Evolutionary conservation across 2,888 invertebrate genomes (phyloP).

Genomic region (Drosophila suboccidentalis): DNA sequence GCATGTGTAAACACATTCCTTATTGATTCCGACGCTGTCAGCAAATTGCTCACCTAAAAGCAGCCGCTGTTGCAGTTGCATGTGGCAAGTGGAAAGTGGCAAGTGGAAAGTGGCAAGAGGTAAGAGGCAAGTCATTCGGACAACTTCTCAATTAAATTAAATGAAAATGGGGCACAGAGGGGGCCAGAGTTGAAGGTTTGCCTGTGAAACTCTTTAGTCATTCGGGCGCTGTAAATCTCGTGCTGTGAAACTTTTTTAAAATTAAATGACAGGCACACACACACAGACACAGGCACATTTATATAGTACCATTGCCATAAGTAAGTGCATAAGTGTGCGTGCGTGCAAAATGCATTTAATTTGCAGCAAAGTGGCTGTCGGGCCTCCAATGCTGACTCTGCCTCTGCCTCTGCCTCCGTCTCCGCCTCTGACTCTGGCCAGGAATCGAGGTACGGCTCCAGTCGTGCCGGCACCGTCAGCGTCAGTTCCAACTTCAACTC

Average conservation of each 20-base stretch:
- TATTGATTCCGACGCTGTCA: constrained; percentile 52
- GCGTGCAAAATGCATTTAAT: constrained; percentile 77
- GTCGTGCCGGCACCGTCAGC: constrained; percentile 65
- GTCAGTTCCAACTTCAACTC: constrained; percentile 26
- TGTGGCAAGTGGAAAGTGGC: constrained; percentile 2
- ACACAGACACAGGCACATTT: constrained; percentile 38
- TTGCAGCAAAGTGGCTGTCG: constrained; percentile 75
- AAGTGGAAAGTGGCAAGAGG: neutral
- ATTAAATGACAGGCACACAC: constrained; percentile 70
- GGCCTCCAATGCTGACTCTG: constrained; percentile 29
- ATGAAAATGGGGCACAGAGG: constrained; percentile 35
- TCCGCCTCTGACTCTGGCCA: constrained; percentile 22
- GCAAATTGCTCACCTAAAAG: constrained; percentile 29
- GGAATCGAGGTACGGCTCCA: constrained; percentile 68
- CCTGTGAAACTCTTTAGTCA: constrained; percentile 44
- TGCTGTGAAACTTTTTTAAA: constrained; percentile 70
- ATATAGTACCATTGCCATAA: constrained; percentile 40
- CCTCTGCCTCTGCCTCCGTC: no score
- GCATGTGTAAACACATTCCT: constrained; percentile 49
- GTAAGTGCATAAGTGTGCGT: constrained; percentile 42
- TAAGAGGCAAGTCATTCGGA: constrained; percentile 37
- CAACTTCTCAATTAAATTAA: constrained; percentile 76
- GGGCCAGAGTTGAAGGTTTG: constrained; percentile 16
- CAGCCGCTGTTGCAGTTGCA: constrained; percentile 6
- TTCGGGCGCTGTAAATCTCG: constrained; percentile 71